These are phyloP conservation scores for Ochropleura leucogaster DNA, from an alignment of 2,888 invertebrate genomes.

Conservation along the genomic window DNA sequence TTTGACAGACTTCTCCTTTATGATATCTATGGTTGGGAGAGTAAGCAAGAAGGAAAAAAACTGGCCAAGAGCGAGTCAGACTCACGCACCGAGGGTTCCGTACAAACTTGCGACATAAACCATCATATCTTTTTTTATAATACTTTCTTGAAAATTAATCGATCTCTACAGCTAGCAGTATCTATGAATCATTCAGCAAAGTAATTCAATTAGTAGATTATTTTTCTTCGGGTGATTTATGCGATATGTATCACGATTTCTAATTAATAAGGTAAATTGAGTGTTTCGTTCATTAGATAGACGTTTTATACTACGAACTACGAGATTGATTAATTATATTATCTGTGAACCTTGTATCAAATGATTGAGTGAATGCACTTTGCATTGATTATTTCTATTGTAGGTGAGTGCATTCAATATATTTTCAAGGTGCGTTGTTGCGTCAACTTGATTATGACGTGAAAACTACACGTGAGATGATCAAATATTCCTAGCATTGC, in stretches of 20 bases:
- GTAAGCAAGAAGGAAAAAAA: neutral
- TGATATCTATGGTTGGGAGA: neutral
- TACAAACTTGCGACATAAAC: no score
- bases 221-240: conserved; percentile 43
- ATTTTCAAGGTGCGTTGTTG: conserved; percentile 51
- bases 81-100: no score
- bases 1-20: neutral
- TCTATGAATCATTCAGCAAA: conserved; percentile 25
- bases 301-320: conserved; percentile 25
- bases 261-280: conserved; percentile 43
- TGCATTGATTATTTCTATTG: conserved; percentile 26
- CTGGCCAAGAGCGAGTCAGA: no score
- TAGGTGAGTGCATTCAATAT: conserved; percentile 45
- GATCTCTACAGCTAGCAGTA: conserved; percentile 7
- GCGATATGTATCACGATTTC: conserved; percentile 24
- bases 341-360: conserved; percentile 17
- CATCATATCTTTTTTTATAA: no score
- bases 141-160: no score
- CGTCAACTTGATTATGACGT: conserved; percentile 50
- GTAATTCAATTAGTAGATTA: conserved; percentile 43
- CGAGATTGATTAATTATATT: conserved; percentile 13
- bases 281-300: conserved; percentile 15
- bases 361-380: conserved; percentile 28
- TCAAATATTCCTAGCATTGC: conserved; percentile 44
- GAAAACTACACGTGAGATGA: conserved; percentile 14